phyloP scores from a whole-genome alignment of 2,888 invertebrate species.

The Diarsia mendica region DNA sequence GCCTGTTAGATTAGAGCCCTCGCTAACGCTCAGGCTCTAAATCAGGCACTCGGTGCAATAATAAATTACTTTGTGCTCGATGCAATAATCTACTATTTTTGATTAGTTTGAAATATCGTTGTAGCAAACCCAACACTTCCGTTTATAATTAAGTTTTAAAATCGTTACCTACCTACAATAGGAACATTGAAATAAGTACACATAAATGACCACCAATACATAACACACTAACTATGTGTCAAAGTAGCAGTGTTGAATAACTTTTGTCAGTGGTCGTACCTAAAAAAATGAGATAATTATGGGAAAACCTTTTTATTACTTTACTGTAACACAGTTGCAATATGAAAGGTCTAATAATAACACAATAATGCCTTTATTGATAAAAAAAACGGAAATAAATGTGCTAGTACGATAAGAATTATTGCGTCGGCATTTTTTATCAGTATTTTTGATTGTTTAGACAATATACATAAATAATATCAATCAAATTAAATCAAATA shows the following conservation, averaged over 20 bases:
- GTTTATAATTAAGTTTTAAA: too few species aligned
- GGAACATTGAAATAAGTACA: not conserved
- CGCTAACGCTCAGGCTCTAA: too few species aligned
- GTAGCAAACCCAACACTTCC: not conserved
- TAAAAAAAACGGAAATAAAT: constrained; percentile 31
- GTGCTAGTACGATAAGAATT: constrained; percentile 12
- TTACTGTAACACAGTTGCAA: not conserved
- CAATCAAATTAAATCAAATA: constrained; percentile 40
- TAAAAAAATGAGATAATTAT: not conserved
- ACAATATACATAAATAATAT: constrained; percentile 5
- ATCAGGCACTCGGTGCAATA: too few species aligned
- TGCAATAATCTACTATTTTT: too few species aligned
- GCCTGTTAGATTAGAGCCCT: too few species aligned
- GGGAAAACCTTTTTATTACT: not conserved
- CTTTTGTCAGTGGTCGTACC: not conserved
- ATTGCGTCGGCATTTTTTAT: constrained; percentile 52
- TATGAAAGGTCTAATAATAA: constrained; percentile 3
- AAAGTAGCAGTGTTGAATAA: not conserved
- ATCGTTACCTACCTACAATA: too few species aligned
- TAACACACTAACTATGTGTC: not conserved
- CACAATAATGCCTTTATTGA: constrained; percentile 9
- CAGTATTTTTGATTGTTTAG: constrained; percentile 7
- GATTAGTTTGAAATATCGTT: not conserved
- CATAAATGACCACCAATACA: not conserved
- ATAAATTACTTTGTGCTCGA: too few species aligned